Evolutionary conservation across 2,888 invertebrate genomes (phyloP).

Genomic region (Platypus cylindrus): DNA sequence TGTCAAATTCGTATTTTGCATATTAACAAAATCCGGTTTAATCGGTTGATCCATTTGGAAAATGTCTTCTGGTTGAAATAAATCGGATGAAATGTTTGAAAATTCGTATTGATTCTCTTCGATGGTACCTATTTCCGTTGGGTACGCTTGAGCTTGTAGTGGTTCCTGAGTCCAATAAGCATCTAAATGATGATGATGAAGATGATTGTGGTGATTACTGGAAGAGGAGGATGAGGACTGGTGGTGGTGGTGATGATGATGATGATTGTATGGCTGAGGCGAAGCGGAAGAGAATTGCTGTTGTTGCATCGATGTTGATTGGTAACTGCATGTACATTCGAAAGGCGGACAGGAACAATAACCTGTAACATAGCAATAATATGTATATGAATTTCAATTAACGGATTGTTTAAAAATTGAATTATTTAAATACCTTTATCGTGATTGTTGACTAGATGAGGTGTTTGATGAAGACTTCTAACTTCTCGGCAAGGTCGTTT

Average conservation of each 20-base stretch:
- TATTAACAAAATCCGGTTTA: conserved; percentile 45
- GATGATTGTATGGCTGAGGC: conserved; percentile 16
- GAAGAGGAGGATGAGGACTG: too few relatives aligned
- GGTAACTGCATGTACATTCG: conserved; percentile 53
- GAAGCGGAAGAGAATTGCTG: conserved; percentile 26
- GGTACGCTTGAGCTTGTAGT: conserved; percentile 30
- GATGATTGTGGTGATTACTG: too few relatives aligned
- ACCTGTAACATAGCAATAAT: conserved; percentile 35
- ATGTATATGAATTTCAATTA: not conserved
- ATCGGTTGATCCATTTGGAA: conserved; percentile 65
- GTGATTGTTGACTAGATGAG: conserved; percentile 53
- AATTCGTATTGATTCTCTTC: conserved; percentile 44
- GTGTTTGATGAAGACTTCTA: conserved; percentile 36
- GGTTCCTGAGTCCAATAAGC: conserved; percentile 35
- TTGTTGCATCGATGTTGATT: conserved; percentile 25
- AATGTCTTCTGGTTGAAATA: conserved; percentile 66
- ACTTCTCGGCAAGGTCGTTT: conserved; percentile 40
- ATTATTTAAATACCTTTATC: conserved; percentile 44
- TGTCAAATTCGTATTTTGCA: conserved; percentile 32
- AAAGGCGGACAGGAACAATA: conserved; percentile 64
- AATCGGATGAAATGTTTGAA: conserved; percentile 46
- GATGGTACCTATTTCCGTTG: conserved; percentile 23
- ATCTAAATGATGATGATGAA: conserved; percentile 24
- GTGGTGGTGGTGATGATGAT: too few relatives aligned
- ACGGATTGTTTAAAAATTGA: not conserved